phyloP scores from a whole-genome alignment of 2,888 invertebrate species.

The Trachelus iudaicus region DNA sequence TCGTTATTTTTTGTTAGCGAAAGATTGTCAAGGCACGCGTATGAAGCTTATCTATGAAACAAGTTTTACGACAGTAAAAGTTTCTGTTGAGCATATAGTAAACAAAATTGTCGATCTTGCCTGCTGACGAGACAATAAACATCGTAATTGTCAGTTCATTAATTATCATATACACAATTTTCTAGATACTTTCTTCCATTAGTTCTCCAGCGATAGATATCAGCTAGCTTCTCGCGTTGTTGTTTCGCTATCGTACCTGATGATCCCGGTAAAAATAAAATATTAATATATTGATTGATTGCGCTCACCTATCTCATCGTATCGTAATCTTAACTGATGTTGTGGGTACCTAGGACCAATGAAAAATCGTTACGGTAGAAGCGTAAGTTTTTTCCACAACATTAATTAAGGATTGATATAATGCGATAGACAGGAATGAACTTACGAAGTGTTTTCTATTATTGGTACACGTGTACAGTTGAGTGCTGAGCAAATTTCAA shows the following conservation, averaged over 20 bases:
- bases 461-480: not conserved
- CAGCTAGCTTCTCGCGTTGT: not conserved
- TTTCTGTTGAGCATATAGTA: not conserved
- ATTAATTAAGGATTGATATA: not conserved
- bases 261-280: not conserved
- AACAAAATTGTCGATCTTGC: not conserved
- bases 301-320: not conserved
- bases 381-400: too few relatives aligned
- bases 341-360: too few relatives aligned
- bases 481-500: not conserved
- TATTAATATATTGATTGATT: not conserved
- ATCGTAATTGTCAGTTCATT: not conserved
- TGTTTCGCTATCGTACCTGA: not conserved
- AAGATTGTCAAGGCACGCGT: not conserved
- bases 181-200: not conserved
- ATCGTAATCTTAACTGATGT: too few relatives aligned
- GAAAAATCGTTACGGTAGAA: too few relatives aligned
- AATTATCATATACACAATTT: not conserved
- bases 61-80: not conserved
- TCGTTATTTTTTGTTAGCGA: not conserved
- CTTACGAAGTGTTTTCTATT: not conserved
- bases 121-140: not conserved
- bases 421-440: not conserved
- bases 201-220: not conserved
- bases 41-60: not conserved